Evolutionary conservation across 1,140 invertebrate genomes (phyloP), one percentile per base, ranked within the genome.

Genomic region (Drosophila sp.): DNA sequence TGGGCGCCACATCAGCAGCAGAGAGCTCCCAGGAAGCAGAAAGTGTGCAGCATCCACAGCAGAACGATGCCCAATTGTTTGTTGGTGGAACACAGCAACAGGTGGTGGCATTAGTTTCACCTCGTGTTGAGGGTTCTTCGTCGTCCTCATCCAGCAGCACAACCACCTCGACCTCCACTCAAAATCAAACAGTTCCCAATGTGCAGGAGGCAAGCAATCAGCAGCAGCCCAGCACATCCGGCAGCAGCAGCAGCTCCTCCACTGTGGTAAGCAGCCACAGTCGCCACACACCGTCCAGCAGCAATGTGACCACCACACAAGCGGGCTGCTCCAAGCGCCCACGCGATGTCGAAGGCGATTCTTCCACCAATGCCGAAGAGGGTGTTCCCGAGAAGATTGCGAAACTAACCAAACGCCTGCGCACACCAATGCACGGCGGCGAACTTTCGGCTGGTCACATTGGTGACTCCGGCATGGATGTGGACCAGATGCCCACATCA

Each of bases 401-500:
- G 66, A 93, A 93, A 71, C 76, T 92, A 36, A 91, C 91, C 0
- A 91, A 91, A 14, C 78, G 93, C 4, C 51, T 92, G 32, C 92
- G 92, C n/a, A 71, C 70, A 16, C 86, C 87, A 0, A 81, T 90
- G 76, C 84, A 92, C 58, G 69, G 74, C 16, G 78, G 73, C 0
- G 90, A 91, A 16, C 56, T 90, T 1, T 78, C 84, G 0, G 73
- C 77, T 16, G 69, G 72, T 1, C 92, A 93, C 45, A 92, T 93
- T 51, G 93, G 92, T 27, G 93, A 94, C 61, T 93, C 93, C 18
- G 92, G 92, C 25, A 92, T 94, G 46, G 95, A 96, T 79, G 94
- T 95, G 4, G 95, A 96, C 80, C 94, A 96, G 92, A 96, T 97
- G 41, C 96, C 96, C 2, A 97, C 96, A 0, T 96, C 96, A 3